Conservation (phyloP, 2,797 vertebrate species). For the Geotria australis region DNA sequence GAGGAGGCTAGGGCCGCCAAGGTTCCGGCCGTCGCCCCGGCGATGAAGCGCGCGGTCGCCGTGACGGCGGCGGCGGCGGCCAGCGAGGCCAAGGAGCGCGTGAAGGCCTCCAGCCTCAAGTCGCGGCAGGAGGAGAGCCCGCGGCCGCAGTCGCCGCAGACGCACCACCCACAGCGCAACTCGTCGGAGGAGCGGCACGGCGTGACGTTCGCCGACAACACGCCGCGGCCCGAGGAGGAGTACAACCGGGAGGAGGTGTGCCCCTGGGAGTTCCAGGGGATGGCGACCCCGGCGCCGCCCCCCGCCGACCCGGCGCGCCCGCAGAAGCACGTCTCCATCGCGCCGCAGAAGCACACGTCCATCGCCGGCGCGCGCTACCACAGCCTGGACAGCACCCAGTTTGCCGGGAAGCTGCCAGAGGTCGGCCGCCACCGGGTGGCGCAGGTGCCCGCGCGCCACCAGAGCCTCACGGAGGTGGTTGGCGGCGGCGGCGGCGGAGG, state of each 20-base stretch:
- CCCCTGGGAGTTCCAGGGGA: conserved; percentile 12
- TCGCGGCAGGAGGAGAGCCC: background rate
- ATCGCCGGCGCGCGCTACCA: background rate
- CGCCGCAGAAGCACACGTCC: conserved; percentile 13
- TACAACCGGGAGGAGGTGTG: conserved; percentile 15
- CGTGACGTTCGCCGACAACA: conserved; percentile 7
- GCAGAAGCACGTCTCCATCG: conserved; percentile 28
- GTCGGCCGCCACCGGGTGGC: conserved; percentile 1
- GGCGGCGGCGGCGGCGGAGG: conserved; percentile 1
- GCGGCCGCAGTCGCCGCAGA: background rate
- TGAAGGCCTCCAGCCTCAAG: background rate
- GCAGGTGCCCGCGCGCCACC: conserved; percentile 7
- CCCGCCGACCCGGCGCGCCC: conserved; percentile 7
- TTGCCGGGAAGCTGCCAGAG: conserved; percentile 3
- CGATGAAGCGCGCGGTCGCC: accelerated
- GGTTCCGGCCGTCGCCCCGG: background rate
- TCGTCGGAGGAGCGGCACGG: background rate
- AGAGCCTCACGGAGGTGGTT: conserved; percentile 7
- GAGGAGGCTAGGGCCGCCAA: conserved; percentile 3
- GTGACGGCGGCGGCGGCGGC: accelerated
- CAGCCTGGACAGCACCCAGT: conserved; percentile 6
- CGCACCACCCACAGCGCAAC: background rate
- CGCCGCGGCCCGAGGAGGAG: conserved; percentile 14
- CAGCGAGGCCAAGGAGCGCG: background rate
- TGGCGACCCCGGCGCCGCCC: conserved; percentile 2